A percentile compares a stretch with the other conserved stretches of the same genome.
These are phyloP conservation scores for Brachionichthys hirsutus DNA, from an alignment of 2,113 vertebrate species.

Conservation along the genomic window DNA sequence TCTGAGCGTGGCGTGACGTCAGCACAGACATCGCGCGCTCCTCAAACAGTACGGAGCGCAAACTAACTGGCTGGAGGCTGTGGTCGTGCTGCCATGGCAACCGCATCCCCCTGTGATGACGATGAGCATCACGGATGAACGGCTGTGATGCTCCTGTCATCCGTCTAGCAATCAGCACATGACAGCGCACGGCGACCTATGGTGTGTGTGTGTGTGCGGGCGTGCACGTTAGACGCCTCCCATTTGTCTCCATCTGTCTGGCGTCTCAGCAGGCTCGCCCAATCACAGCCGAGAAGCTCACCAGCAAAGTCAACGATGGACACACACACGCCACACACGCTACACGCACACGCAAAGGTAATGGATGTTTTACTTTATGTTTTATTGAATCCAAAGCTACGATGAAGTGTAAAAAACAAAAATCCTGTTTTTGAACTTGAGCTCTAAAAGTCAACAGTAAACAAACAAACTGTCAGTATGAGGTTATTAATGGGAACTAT, in stretches of 20 bases:
- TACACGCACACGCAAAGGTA: constrained; percentile 15
- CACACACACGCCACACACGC: constrained; percentile 26
- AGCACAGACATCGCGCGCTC: not conserved
- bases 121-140: constrained; percentile 43
- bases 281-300: constrained; percentile 54
- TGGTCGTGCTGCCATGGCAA: constrained; percentile 71
- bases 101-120: constrained; percentile 41
- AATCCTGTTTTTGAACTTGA: constrained; percentile 2
- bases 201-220: not conserved
- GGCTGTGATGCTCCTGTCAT: constrained; percentile 51
- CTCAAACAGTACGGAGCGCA: too few relatives aligned
- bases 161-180: constrained; percentile 46
- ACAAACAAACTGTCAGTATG: constrained; percentile 8
- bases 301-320: constrained; percentile 62
- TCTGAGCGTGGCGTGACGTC: not conserved
- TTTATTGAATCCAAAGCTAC: constrained; percentile 6
- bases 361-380: constrained; percentile 4
- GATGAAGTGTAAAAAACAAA: not conserved
- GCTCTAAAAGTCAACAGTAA: constrained; percentile 13
- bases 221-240: constrained; percentile 26
- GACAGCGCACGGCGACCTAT: constrained; percentile 16
- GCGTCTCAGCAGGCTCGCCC: constrained; percentile 49
- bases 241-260: constrained; percentile 66
- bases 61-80: too few relatives aligned
- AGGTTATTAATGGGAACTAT: constrained; percentile 13